Base-by-base conservation (phyloP, 1,140 invertebrate species). In the Microplitis mediator region DNA sequence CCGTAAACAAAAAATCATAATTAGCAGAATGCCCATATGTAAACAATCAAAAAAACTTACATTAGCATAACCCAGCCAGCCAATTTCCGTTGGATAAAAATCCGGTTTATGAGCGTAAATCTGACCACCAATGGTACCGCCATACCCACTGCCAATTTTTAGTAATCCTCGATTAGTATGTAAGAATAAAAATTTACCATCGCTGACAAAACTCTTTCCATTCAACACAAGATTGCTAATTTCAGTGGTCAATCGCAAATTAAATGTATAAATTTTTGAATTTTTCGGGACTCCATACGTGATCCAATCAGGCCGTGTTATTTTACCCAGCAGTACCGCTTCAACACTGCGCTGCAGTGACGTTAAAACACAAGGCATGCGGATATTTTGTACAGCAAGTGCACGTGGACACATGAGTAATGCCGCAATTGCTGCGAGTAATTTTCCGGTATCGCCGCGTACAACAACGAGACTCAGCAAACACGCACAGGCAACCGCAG, bases 101-200 rank as follows among this genome's bases (percentile, higher is more conserved):
- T 95, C 92, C 54, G 91, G 89, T 83, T 95, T 95, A 78, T 92
- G 91, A 72, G 91, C 85, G 83, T 97, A 96, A 50, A 97, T 86
- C 84, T 95, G 93, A 35, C 95, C 95, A 88, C 93, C 94, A 73
- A 96, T 90, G 9, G 96, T 97, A 75, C 93, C 95, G 51, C 93
- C 93, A 86, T 96, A 97, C 16, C 97, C 97, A 75, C 95, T 95
- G 5, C 97, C 97, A 77, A 99, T 92, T 89, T 98, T 98, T 39
- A 95, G 89, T 60, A 97, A 87, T 6, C 95, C 93, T 74, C 80
- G 78, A 80, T 79, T 92, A 0, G 91, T 77, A 91, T 93, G 80
- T 3, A 98, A 84, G 85, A 96, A 98, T 32, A 99, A 88, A 85
- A 92, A 97, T 75, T 92, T 91, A 31, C 97, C 97, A 88, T 98